phyloP scores from a whole-genome alignment of 2,797 vertebrate species.

The Rhabdomys pumilio region DNA sequence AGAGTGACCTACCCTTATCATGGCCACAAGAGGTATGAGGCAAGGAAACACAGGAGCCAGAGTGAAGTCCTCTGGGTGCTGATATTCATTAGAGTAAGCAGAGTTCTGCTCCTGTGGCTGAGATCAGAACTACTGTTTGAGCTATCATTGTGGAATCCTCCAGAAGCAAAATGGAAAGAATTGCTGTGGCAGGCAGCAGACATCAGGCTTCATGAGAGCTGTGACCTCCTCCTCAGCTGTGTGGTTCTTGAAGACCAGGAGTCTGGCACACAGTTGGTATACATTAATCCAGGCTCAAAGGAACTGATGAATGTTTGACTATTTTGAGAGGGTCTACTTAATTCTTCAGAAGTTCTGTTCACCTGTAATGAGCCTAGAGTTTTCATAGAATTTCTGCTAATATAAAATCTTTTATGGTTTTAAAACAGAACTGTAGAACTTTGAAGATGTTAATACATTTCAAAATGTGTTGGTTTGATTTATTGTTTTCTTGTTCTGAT shows the following conservation, averaged over 20 bases:
- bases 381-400: background rate
- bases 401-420: constrained; percentile 1
- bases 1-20: too few relatives aligned
- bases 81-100: background rate
- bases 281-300: constrained; percentile 25
- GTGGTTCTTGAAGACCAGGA: constrained; percentile 34
- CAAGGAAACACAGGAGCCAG: background rate
- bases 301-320: background rate
- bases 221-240: background rate
- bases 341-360: constrained; percentile 20
- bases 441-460: background rate
- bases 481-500: constrained; percentile 80
- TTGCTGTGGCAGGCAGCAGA: background rate
- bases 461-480: constrained; percentile 67
- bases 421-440: constrained; percentile 39
- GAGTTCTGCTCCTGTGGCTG: background rate
- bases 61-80: background rate
- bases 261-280: background rate
- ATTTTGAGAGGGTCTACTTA: background rate
- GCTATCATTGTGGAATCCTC: background rate
- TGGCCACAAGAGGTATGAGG: background rate
- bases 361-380: background rate
- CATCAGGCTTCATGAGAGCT: background rate
- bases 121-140: background rate
- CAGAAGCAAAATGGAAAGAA: background rate